Base-by-base conservation (phyloP, 2,888 invertebrate genomes). In the Watsonalla cultraria region DNA sequence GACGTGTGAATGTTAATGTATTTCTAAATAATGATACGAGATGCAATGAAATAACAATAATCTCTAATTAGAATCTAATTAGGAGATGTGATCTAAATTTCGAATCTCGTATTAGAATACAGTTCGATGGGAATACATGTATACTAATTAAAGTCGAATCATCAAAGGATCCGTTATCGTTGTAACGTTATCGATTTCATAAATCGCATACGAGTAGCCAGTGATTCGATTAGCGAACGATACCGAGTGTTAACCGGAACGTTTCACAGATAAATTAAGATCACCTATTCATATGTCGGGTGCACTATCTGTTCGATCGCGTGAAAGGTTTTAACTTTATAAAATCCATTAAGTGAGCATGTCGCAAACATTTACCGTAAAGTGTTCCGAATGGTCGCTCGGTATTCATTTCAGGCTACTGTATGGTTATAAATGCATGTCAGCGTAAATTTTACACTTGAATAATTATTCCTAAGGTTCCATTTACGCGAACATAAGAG, bases 201-300 rank as follows among this genome's bases (percentile, higher is more conserved):
- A 82, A 82, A 87, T 86, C 80, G 80, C 76, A 78, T 79, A 76
- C 82, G 81, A 76, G 76, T 76, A 77, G 68, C 65, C 66, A 62
- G 76, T 79, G 79, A 84, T 82, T 86, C 82, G 83, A 86, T 86
- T 83, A 84, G 79, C 78, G 74, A 76, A 76, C 79, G 78, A 78
- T 76, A 75, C 66, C 57, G 72, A 80, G 80, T 84, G 82, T 82
- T 82, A 82, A 80, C 79, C 83, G 84, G 82, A 82, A 83, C 81
- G 81, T 79, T 76, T 82, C 82, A 78, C 77, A 78, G 80, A 82
- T 87, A 86, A 87, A 86, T 89, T 87, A 88, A 87, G 85, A 88
- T 84, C 86, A 86, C 82, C 89, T 81, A 89, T 90, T 89, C 86
- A 90, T 81, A 78, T 68, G 87, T 86, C 86, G 74, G 74, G 71